Conservation (phyloP, 2,888 invertebrate genomes). For the Mantis religiosa region DNA sequence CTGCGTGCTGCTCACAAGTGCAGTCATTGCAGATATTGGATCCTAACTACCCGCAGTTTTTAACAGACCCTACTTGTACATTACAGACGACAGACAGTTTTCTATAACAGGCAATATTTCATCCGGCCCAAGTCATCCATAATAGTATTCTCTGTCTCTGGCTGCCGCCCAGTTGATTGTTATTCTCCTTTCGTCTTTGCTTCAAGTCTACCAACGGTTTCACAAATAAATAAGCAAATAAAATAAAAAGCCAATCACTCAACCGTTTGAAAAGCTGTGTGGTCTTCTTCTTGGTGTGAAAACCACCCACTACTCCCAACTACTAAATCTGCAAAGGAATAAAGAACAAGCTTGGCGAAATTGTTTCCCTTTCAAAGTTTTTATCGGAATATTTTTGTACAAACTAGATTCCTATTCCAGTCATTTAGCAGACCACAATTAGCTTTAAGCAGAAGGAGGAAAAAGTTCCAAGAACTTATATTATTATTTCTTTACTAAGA, state of each 20-base stretch:
- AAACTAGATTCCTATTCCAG: not conserved
- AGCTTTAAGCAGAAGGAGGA: no score
- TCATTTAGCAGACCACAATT: no score
- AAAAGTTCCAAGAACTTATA: no score
- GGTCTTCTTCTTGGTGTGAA: slow-evolving; percentile 1
- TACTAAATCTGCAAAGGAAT: not conserved
- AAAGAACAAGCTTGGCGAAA: not conserved
- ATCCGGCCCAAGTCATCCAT: not conserved
- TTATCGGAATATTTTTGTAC: not conserved
- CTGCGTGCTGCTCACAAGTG: no score
- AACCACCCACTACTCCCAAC: not conserved
- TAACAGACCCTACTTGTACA: not conserved
- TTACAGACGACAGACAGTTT: not conserved
- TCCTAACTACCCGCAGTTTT: not conserved
- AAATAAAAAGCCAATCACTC: not conserved
- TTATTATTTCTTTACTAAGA: no score
- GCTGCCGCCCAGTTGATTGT: not conserved
- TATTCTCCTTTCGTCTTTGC: not conserved
- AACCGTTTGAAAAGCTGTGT: slow-evolving; percentile 7
- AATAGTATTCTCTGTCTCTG: not conserved
- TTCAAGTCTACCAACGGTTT: slow-evolving; percentile 2
- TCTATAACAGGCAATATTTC: slow-evolving; percentile 6
- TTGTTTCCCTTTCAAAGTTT: not conserved
- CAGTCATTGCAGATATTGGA: no score
- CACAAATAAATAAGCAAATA: slow-evolving; percentile 3